These are phyloP conservation scores for Tetrao urogallus DNA, from an alignment of 2,113 vertebrate species.

Conservation along the genomic window DNA sequence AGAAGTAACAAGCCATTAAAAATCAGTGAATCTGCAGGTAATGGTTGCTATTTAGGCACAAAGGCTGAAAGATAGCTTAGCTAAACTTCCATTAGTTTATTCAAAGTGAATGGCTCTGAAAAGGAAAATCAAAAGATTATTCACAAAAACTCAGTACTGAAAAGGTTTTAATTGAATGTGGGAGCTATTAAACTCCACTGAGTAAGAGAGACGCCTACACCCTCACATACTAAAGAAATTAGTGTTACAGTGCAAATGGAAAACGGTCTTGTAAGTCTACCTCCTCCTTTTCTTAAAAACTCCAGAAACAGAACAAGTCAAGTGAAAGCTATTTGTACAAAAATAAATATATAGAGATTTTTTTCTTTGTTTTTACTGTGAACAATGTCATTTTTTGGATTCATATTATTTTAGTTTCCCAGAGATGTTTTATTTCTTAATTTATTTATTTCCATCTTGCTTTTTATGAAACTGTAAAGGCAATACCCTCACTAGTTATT, in stretches of 20 bases:
- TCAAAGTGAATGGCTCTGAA: neutral
- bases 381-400: fast-evolving
- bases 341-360: neutral
- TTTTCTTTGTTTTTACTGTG: neutral
- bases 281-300: neutral
- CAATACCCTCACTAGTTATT: neutral
- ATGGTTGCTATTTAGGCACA: neutral
- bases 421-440: neutral
- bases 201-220: neutral
- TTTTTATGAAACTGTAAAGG: neutral
- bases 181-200: neutral
- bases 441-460: neutral
- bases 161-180: neutral
- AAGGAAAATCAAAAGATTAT: neutral
- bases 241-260: neutral
- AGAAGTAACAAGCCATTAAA: neutral
- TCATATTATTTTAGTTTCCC: neutral
- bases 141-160: neutral
- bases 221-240: neutral
- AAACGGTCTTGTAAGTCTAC: neutral
- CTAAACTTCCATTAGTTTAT: neutral
- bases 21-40: neutral
- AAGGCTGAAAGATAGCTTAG: neutral
- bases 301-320: neutral
- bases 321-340: neutral